Evolutionary conservation across 2,888 invertebrate species (phyloP).

Genomic region (Automeris io): DNA sequence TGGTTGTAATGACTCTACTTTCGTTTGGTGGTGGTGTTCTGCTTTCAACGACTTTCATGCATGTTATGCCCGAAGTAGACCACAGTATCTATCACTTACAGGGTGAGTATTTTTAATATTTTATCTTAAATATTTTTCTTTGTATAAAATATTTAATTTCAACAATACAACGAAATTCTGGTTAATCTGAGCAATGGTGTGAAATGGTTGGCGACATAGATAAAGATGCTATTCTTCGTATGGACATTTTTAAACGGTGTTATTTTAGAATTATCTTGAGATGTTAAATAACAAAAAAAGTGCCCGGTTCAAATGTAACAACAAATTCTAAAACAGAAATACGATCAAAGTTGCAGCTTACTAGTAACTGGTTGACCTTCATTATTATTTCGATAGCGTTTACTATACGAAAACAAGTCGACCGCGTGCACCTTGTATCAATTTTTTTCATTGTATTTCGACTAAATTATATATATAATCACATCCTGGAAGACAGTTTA

Average conservation of each 20-base stretch:
- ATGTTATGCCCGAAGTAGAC: conserved; percentile 87
- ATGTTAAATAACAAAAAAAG: too few relatives aligned
- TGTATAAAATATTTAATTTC: too few relatives aligned
- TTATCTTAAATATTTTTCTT: too few relatives aligned
- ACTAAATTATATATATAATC: too few relatives aligned
- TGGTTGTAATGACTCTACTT: conserved; percentile 78
- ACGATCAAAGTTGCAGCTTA: not conserved
- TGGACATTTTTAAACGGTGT: too few relatives aligned
- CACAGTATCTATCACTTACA: conserved; percentile 81
- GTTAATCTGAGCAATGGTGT: not conserved
- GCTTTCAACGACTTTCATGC: conserved; percentile 87
- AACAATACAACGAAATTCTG: too few relatives aligned
- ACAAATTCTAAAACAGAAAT: not conserved
- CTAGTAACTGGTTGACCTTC: conserved; percentile 21
- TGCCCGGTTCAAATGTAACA: too few relatives aligned
- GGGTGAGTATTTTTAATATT: conserved; percentile 40
- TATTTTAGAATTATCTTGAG: too few relatives aligned
- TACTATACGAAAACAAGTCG: conserved; percentile 13
- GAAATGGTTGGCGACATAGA: not conserved
- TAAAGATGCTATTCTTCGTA: not conserved
- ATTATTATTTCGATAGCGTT: conserved; percentile 17
- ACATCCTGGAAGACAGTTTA: too few relatives aligned
- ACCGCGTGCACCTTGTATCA: not conserved
- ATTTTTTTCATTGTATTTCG: too few relatives aligned
- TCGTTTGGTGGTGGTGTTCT: conserved; percentile 93